These are phyloP conservation scores for Brachypodius melanocephalos DNA, from an alignment of 2,113 vertebrate species.

Conservation along the genomic window DNA sequence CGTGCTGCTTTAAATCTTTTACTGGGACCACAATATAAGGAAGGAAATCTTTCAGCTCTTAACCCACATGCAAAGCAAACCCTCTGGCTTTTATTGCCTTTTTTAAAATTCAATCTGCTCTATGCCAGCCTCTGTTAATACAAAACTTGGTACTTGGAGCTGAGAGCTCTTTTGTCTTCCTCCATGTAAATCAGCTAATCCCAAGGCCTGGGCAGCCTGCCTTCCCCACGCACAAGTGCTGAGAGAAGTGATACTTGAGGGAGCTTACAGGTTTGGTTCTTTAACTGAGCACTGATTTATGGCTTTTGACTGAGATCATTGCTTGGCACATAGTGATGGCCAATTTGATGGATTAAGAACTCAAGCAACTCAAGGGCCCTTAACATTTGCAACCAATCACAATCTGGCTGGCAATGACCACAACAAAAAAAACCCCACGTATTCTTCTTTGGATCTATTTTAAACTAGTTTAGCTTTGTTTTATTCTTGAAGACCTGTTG, in stretches of 20 bases:
- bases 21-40: background rate
- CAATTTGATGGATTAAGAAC: slow-evolving; percentile 2
- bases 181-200: background rate
- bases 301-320: slow-evolving; percentile 28
- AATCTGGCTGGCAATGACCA: background rate
- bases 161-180: background rate
- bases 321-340: slow-evolving; percentile 21
- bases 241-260: background rate
- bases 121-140: background rate
- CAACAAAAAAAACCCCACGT: background rate
- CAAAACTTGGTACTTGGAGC: background rate
- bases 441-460: slow-evolving; percentile 32
- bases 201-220: background rate
- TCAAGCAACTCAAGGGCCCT: background rate
- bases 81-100: background rate
- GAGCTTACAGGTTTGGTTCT: background rate
- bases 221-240: background rate
- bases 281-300: slow-evolving; percentile 26
- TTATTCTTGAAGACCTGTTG: slow-evolving; percentile 13
- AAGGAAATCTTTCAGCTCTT: background rate
- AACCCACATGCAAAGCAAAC: background rate
- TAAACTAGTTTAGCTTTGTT: slow-evolving; percentile 25
- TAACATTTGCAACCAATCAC: slow-evolving; percentile 40
- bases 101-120: background rate
- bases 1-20: background rate